phyloP scores from a whole-genome alignment of 2,888 invertebrate genomes.

The Unio pictorum region DNA sequence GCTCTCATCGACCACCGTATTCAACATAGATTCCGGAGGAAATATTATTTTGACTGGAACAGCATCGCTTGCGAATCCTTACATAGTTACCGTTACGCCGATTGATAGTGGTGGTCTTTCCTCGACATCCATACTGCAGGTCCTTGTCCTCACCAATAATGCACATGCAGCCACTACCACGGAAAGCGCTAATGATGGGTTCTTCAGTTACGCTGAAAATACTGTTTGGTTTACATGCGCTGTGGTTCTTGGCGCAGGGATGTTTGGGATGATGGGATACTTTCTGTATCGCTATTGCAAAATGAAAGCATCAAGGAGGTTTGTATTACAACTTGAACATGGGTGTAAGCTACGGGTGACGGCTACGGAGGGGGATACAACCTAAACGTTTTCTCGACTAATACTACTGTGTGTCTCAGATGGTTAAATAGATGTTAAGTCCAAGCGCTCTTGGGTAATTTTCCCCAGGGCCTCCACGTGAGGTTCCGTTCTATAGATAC shows the following conservation, averaged over 20 bases:
- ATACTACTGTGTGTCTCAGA: no score
- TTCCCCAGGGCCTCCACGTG: no score
- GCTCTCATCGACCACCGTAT: conserved; percentile 19
- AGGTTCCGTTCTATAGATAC: no score
- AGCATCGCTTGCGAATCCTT: conserved; percentile 16
- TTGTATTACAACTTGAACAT: no score
- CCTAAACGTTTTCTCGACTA: no score
- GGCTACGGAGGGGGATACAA: no score
- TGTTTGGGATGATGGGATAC: background rate
- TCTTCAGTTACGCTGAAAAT: conserved; percentile 16
- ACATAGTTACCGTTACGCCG: conserved; percentile 21
- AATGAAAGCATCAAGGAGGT: background rate
- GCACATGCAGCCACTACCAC: conserved; percentile 10
- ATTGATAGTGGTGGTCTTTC: conserved; percentile 19
- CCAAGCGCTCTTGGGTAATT: no score
- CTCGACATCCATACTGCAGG: conserved; percentile 10
- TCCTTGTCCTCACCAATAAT: conserved; percentile 5
- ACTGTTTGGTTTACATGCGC: conserved; percentile 7
- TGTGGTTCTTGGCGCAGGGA: conserved; percentile 4
- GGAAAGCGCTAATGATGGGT: conserved; percentile 3
- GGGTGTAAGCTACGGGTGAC: no score
- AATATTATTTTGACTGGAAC: conserved; percentile 20
- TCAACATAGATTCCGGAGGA: conserved; percentile 23
- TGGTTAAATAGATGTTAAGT: no score
- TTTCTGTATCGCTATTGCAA: background rate